phyloP scores from a whole-genome alignment of 2,113 vertebrate species.

The Uria lomvia region DNA sequence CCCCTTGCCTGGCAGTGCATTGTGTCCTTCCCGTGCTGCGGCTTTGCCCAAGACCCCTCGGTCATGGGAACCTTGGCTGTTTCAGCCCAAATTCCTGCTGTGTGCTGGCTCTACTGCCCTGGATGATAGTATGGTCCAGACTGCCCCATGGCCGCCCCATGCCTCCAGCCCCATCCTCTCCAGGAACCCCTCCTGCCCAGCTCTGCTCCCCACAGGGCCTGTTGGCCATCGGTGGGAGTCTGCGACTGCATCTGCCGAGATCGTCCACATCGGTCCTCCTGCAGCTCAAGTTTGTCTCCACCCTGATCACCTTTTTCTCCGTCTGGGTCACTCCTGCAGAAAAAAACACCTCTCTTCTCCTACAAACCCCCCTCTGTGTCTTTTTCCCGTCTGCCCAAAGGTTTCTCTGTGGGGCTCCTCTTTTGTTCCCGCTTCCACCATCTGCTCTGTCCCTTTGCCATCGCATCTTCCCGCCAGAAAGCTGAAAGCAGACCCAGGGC shows the following conservation, averaged over 20 bases:
- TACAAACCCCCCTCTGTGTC: neutral
- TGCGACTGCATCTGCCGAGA: neutral
- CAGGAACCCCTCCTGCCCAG: neutral
- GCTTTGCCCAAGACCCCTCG: neutral
- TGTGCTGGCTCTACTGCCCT: neutral
- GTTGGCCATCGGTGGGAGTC: fast-evolving
- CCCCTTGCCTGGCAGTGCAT: neutral
- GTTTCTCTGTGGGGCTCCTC: neutral
- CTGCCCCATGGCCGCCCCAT: neutral
- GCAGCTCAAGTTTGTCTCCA: neutral
- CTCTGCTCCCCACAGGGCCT: neutral
- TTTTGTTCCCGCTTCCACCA: constrained; percentile 2
- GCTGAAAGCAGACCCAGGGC: neutral
- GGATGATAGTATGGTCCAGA: fast-evolving
- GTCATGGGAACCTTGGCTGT: fast-evolving
- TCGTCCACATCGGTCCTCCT: neutral
- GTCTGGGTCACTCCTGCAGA: neutral
- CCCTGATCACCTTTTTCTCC: neutral
- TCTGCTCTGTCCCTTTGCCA: constrained; percentile 20
- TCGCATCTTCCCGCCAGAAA: neutral
- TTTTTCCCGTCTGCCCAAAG: neutral
- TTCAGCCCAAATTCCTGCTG: neutral
- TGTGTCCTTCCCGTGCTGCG: fast-evolving
- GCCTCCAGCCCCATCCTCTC: neutral
- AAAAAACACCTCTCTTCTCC: neutral